These are phyloP conservation scores for Leucophenga montana DNA, from an alignment of 2,888 invertebrate species.

Conservation along the genomic window DNA sequence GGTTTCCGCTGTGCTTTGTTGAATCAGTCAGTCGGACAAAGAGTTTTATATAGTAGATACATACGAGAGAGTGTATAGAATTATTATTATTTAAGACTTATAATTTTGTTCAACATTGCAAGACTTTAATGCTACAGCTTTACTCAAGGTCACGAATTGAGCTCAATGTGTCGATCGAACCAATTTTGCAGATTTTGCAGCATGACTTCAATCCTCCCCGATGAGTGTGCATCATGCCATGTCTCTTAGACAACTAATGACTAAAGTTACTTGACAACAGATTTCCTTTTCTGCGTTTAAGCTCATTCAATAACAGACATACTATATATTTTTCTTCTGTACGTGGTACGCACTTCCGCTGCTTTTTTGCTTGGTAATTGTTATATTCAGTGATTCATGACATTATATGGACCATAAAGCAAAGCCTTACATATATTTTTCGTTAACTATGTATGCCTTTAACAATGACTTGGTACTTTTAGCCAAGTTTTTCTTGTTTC, in stretches of 20 bases:
- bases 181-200: no score
- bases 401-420: slow-evolving; percentile 26
- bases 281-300: background rate
- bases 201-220: no score
- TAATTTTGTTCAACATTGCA: no score
- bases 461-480: slow-evolving; percentile 15
- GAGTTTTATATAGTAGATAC: no score
- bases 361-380: slow-evolving; percentile 14
- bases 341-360: slow-evolving; percentile 1
- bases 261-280: slow-evolving; percentile 15
- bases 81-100: no score
- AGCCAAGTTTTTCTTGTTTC: background rate
- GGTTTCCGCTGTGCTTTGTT: no score
- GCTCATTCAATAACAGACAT: background rate
- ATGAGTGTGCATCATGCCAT: no score
- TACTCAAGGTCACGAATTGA: no score
- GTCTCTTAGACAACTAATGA: slow-evolving; percentile 11
- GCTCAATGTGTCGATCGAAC: no score
- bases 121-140: no score
- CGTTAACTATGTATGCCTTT: background rate
- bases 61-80: no score
- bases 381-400: slow-evolving; percentile 25
- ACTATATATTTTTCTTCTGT: background rate
- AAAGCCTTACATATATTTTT: background rate
- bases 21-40: no score